Evolutionary conservation across 2,888 invertebrate genomes (phyloP), one percentile per base, ranked within the genome.

Genomic region (Lithophane socia): DNA sequence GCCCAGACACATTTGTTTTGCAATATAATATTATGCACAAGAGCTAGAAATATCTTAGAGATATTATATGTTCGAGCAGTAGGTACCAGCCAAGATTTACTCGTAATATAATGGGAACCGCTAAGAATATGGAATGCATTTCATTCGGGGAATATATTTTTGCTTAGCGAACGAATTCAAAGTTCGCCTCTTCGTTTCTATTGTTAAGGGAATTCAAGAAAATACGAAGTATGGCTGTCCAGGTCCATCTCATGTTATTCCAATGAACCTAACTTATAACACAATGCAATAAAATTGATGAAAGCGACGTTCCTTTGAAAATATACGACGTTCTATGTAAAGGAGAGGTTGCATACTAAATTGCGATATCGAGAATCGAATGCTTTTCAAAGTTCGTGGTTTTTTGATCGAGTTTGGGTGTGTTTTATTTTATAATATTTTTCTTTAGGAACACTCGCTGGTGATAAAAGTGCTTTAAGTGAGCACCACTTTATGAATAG

Each of bases 241-340:
- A 49, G 75, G 77, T 86, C 73, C 72, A 84, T 74, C 84, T 89
- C 87, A 89, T 89, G 86, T 89, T 88, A 90, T 89, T 89, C 84
- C 75, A 74, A 90, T 89, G 87, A 89, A 83, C 78, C 87, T 84
- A 84, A 87, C 67, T 86, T 86, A 83, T 83, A 85, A 86, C 80
- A 77, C 73, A 79, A 73, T 83, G 79, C 75, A 84, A 87, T 83
- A 85, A 85, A 82, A 80, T 86, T 81, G 86, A 84, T 72, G 73
- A 88, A 47, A 44, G 52, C 72, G 73, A 66, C 73, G 68, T 79
- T 83, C 70, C 63, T 80, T 83, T 75, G 60, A 79, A 79, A 81
- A 86, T 86, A 73, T 85, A 82, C 42, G 65, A 70, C 47, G 72
- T 75, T 60, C 52, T 5, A 72, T 56, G 68, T 68, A 52, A 82